Base-by-base conservation (phyloP, 2,113 vertebrate species). In the Alouatta palliata region DNA sequence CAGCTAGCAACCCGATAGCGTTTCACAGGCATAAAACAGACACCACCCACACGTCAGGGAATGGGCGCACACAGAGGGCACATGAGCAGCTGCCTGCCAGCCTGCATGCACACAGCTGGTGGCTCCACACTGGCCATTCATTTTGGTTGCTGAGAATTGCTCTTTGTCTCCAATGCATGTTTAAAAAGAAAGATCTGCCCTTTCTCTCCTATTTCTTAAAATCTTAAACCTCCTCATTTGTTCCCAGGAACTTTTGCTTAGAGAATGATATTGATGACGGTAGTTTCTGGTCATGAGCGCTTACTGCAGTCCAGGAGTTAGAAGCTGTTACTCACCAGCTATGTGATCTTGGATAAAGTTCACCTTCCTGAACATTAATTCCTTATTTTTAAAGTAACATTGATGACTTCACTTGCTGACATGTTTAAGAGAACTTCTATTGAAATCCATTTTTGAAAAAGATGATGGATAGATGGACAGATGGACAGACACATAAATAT, bases 41-140 rank as follows among this genome's bases (percentile, higher is more conserved):
- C 21, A 4, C 43, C 6, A 12, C 27, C 32, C 10, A 16, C 6
- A 8, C 14, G n/a, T 35, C 17, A 16, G 16, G 13, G 19, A 81
- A 21, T 1, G 3, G 3, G 10, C 17, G 3, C 43, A 58, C 49
- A n/a, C 3, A 2, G 13, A 17, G 37, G 45, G 16, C 19, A 2
- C 12, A 4, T 3, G 20, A 37, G n/a, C 37, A 32, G 61, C 49
- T 8, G 2, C 10, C 20, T 0, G 58, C 49, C 20, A 13, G 5
- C 77, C n/a, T 43, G 37, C 9, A 35, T 14, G 37, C n/a, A 47
- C 47, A 10, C 2, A 7, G 43, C 21, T 7, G 35, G 12, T 61
- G 11, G 2, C 5, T 77, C 71, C 37, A 11, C 32, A n/a, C 5
- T 64, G 35, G 5, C 43, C 27, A 47, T n/a, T 19, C 21, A 45